Conservation (phyloP, 2,888 invertebrate species). For the Drosophila rubida region DNA sequence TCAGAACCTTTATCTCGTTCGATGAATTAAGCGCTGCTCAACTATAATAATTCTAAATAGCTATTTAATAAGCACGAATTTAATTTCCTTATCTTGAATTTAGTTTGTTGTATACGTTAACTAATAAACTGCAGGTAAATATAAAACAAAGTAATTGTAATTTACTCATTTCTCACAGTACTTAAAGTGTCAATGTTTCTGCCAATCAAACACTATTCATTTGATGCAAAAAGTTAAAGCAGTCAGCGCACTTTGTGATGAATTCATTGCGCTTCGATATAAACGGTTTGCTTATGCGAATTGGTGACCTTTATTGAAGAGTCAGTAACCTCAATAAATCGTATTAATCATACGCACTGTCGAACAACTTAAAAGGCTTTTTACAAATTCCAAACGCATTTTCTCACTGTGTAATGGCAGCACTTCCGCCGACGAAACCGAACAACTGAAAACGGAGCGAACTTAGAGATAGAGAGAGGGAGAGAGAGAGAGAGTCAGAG, state of each 20-base stretch:
- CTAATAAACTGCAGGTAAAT: too few species aligned
- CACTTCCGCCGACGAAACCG: constrained; percentile 60
- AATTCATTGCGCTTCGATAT: neutral
- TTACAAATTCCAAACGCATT: constrained; percentile 36
- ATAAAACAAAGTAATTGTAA: too few species aligned
- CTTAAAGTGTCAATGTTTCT: too few species aligned
- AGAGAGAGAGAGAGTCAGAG: neutral
- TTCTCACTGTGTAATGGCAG: constrained; percentile 60
- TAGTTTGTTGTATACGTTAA: too few species aligned
- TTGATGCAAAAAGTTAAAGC: neutral
- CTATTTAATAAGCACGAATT: too few species aligned
- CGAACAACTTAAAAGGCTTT: constrained; percentile 49
- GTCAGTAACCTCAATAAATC: constrained; percentile 31
- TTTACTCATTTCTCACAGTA: too few species aligned
- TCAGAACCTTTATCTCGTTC: too few species aligned
- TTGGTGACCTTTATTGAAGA: constrained; percentile 21
- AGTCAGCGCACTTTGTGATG: neutral
- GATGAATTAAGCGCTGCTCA: too few species aligned
- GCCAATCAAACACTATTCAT: neutral
- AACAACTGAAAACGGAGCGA: neutral
- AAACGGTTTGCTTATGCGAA: neutral
- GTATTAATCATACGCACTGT: constrained; percentile 72
- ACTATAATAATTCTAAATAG: too few species aligned
- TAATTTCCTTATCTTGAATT: too few species aligned
- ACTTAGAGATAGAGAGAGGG: neutral